Evolutionary conservation across 2,888 invertebrate species (phyloP).

Genomic region (Agapostemon virescens): DNA sequence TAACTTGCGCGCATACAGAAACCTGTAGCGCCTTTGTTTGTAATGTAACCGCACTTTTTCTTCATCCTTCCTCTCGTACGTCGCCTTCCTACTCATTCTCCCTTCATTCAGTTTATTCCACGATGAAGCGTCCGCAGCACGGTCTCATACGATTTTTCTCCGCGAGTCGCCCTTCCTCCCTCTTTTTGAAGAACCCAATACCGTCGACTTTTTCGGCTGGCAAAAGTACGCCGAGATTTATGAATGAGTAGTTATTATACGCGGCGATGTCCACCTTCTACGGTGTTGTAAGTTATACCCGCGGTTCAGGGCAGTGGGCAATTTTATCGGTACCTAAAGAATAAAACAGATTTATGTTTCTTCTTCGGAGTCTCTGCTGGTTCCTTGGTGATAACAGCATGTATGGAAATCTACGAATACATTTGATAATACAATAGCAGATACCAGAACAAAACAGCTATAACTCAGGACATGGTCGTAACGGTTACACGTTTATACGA

Average conservation of each 20-base stretch:
- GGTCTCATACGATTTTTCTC: constrained; percentile 65
- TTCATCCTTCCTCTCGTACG: constrained; percentile 35
- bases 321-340: neutral
- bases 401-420: no score
- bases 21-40: constrained; percentile 73
- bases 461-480: no score
- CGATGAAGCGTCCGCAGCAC: constrained; percentile 39
- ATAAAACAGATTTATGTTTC: no score
- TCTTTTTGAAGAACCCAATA: neutral
- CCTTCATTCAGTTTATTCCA: constrained; percentile 14
- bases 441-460: no score
- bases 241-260: constrained; percentile 11
- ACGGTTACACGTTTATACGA: no score
- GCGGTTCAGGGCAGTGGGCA: neutral
- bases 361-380: no score
- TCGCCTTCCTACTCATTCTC: neutral
- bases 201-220: constrained; percentile 26
- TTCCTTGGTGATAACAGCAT: no score
- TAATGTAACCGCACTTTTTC: constrained; percentile 71
- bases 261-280: neutral
- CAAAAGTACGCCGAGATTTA: constrained; percentile 31
- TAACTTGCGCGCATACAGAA: constrained; percentile 50
- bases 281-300: neutral
- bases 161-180: neutral
- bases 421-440: no score